Evolutionary conservation across 23 tunicate species (phyloP), one percentile per base, ranked within the genome.

Genomic region (Diplosoma virens): DNA sequence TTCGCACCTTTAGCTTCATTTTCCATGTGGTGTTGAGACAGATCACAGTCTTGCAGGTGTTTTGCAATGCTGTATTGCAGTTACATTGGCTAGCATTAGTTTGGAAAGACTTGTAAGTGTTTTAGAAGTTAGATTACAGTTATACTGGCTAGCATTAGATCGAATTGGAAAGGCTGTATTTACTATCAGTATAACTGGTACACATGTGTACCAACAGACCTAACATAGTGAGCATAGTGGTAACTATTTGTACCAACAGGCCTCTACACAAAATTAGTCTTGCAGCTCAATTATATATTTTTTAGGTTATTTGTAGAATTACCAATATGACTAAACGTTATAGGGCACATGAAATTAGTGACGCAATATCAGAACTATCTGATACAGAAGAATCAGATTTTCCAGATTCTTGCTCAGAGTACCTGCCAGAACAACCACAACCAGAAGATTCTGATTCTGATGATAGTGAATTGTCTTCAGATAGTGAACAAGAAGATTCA

Each of bases 361-460:
- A 55, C 24, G 63, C 63, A 55, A 11, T 55, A 20, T 11, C 63
- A 55, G 24, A 55, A 4, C 63, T 20, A 55, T 11, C 63, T 55
- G 24, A 55, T 55, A 20, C 24, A 20, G 21, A 16, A 55, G 63
- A 55, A 55, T 55, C 63, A 55, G 63, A 55, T 55, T 55, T 55
- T 55, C 20, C 63, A 55, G 63, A 55, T 55, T 55, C 63, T 55
- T 55, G 71, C 37, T 64, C 71, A 26, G 71, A 64, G 71, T 64
- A 64, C 71, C 37, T 22, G 37, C 71, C 71, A 22, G 66, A 58
- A 58, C 66, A 58, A 58, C 66, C 66, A 58, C 66, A 24, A 58
- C 66, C 26, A 24, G 71, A 64, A 64, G 71, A 64, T 64, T 64
- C 71, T 64, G 66, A 58, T 58, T 58, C 66, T 58, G 71, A 64